A percentile compares a stretch with the other conserved stretches of the same genome.
Evolutionary conservation across 2,797 vertebrate species (phyloP).

Genomic region (Silurus aristotelis): DNA sequence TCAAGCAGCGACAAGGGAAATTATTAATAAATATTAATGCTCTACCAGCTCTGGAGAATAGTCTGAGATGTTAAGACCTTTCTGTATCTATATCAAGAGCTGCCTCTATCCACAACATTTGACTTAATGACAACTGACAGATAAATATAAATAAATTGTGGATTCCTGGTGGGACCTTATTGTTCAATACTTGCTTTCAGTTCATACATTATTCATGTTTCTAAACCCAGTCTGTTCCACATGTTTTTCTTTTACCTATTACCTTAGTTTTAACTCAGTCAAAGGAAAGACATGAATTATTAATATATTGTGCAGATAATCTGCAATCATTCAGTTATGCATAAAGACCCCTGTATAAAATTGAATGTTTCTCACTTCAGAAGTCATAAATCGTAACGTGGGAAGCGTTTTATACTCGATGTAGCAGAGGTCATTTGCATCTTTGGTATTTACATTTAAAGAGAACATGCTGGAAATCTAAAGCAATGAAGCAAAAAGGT

Average conservation of each 20-base stretch:
- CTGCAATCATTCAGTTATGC: constrained; percentile 58
- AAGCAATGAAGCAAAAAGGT: neutral
- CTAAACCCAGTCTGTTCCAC: constrained; percentile 62
- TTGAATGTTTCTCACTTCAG: constrained; percentile 58
- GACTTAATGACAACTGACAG: constrained; percentile 54
- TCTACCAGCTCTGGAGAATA: neutral
- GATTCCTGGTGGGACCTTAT: constrained; percentile 62
- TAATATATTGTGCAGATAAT: constrained; percentile 61
- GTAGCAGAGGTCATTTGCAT: constrained; percentile 14
- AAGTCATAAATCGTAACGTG: constrained; percentile 3
- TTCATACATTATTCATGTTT: constrained; percentile 73
- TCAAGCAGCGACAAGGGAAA: neutral
- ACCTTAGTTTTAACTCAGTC: constrained; percentile 62
- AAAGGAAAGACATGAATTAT: constrained; percentile 70
- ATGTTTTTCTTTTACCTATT: constrained; percentile 71
- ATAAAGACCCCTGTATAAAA: constrained; percentile 60
- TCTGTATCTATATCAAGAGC: neutral
- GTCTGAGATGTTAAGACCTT: neutral
- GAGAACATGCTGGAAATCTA: neutral
- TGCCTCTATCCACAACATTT: constrained; percentile 6
- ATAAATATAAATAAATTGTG: constrained; percentile 57
- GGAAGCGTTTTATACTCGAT: neutral
- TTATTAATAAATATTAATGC: constrained; percentile 7
- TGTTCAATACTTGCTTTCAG: constrained; percentile 74
- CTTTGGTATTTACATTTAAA: neutral